Evolutionary conservation across 2,888 invertebrate genomes (phyloP).

Genomic region (Brachyptera risi): DNA sequence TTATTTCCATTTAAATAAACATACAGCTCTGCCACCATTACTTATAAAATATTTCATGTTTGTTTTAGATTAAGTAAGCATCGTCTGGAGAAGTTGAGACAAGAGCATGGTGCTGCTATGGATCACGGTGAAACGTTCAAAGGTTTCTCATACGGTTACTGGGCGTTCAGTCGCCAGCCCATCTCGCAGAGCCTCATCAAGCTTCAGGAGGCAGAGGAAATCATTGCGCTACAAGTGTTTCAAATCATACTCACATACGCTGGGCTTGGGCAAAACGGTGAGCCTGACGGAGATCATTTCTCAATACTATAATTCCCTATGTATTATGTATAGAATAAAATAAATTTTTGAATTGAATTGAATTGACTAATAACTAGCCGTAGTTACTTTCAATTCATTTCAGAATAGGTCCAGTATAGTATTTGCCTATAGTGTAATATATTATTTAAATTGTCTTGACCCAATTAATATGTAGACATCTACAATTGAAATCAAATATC

Average conservation of each 20-base stretch:
- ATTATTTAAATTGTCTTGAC: too few species aligned
- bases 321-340: too few species aligned
- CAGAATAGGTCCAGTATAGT: too few species aligned
- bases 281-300: too few species aligned
- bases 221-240: conserved; percentile 82
- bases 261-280: conserved; percentile 68
- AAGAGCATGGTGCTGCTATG: conserved; percentile 56
- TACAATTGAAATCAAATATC: too few species aligned
- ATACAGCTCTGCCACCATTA: neutral
- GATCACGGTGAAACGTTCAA: conserved; percentile 81
- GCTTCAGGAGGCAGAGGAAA: conserved; percentile 81
- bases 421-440: too few species aligned
- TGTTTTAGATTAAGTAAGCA: conserved; percentile 65
- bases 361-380: too few species aligned
- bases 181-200: conserved; percentile 79
- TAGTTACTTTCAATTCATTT: too few species aligned
- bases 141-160: conserved; percentile 79
- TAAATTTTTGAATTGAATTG: too few species aligned
- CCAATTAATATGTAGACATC: too few species aligned
- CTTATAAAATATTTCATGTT: neutral
- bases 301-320: too few species aligned
- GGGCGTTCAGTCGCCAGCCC: conserved; percentile 82
- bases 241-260: conserved; percentile 86
- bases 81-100: conserved; percentile 70
- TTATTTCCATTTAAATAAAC: neutral